A percentile compares a stretch with the other conserved stretches of the same genome.
phyloP scores from a whole-genome alignment of 2,113 vertebrate genomes.

The Gavialis gangeticus region DNA sequence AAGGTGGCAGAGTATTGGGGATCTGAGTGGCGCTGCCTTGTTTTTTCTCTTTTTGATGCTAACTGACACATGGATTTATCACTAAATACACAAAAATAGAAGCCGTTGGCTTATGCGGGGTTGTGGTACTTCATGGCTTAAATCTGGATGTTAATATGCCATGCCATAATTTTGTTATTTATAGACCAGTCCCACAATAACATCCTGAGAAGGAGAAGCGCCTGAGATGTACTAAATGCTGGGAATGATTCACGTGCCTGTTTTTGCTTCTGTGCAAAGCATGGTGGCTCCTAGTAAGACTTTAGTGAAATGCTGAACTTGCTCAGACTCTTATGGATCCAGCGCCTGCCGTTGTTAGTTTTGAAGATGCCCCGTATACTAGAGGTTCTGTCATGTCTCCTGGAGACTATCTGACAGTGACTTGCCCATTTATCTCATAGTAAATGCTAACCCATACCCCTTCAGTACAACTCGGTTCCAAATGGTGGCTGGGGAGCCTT shows the following conservation, averaged over 20 bases:
- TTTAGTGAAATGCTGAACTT: background rate
- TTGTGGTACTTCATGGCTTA: slow-evolving; percentile 26
- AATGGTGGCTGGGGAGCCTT: background rate
- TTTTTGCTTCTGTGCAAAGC: background rate
- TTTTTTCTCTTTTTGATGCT: slow-evolving; percentile 30
- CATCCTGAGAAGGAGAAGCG: slow-evolving; percentile 19
- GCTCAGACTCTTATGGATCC: background rate
- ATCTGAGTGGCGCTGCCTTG: background rate
- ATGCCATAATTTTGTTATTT: slow-evolving; percentile 66
- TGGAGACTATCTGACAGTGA: background rate
- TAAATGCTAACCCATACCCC: background rate
- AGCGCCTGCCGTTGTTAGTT: no score
- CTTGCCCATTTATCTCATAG: no score
- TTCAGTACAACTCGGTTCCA: background rate
- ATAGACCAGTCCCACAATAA: slow-evolving; percentile 55
- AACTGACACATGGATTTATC: slow-evolving; percentile 76
- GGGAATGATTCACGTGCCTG: accelerated
- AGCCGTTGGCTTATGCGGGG: slow-evolving; percentile 49
- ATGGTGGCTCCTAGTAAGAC: background rate
- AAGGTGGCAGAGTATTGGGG: slow-evolving; percentile 62
- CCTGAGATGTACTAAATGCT: background rate
- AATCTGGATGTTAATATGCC: slow-evolving; percentile 65
- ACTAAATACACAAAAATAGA: slow-evolving; percentile 78
- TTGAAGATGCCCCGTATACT: background rate
- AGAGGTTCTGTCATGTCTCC: background rate